These are phyloP conservation scores for Vireo altiloquus DNA, from an alignment of 2,113 vertebrate genomes.

Conservation along the genomic window DNA sequence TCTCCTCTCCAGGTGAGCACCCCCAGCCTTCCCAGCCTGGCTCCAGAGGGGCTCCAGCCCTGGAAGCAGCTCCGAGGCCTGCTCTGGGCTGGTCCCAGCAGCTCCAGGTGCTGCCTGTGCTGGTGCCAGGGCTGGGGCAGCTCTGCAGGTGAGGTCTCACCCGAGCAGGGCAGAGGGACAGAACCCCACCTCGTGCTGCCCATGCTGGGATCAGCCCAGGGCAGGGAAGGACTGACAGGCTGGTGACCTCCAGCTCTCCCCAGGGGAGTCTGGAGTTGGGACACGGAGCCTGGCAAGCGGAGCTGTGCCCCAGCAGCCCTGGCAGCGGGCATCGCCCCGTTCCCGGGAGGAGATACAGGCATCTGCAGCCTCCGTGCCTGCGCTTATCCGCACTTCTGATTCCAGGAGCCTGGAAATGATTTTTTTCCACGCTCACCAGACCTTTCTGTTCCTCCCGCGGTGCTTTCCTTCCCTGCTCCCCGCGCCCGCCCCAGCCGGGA, in stretches of 20 bases:
- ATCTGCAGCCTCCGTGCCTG: neutral
- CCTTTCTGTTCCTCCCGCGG: neutral
- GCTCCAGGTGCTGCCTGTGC: neutral
- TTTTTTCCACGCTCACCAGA: neutral
- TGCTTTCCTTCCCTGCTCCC: neutral
- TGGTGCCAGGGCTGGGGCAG: neutral
- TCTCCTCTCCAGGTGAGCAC: too few species aligned
- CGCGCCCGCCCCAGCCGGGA: neutral
- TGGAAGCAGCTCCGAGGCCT: accelerated
- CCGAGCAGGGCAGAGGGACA: neutral
- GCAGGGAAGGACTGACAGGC: accelerated
- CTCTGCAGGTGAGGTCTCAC: neutral
- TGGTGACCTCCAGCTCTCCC: accelerated
- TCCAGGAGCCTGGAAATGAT: neutral
- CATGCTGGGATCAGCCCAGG: neutral
- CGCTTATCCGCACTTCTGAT: neutral
- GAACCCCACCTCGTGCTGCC: neutral
- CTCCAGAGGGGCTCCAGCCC: neutral
- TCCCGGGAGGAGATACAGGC: neutral
- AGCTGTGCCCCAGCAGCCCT: neutral
- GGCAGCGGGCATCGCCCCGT: accelerated
- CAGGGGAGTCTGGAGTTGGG: neutral
- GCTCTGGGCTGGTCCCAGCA: neutral
- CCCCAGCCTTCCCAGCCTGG: neutral
- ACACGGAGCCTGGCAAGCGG: accelerated